These are phyloP conservation scores for Eptatretus burgeri DNA, from an alignment of 2,113 vertebrate species.

Conservation along the genomic window DNA sequence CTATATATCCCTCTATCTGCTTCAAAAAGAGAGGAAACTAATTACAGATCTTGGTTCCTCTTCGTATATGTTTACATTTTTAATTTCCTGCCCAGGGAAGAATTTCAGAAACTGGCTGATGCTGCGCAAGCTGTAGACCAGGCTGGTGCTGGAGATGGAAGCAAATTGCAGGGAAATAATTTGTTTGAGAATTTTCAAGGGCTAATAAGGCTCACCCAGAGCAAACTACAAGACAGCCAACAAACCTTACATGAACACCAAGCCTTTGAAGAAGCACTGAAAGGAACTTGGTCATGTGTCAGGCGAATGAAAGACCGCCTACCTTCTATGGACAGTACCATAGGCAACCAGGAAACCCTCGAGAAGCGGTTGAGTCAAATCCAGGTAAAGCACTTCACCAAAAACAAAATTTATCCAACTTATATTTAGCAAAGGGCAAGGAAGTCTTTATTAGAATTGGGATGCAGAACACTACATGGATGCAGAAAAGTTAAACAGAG, in stretches of 20 bases:
- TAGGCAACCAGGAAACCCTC: conserved; percentile 37
- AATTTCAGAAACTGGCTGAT: conserved; percentile 43
- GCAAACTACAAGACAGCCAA: too few relatives aligned
- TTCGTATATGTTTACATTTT: conserved; percentile 7
- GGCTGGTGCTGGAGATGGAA: conserved; percentile 28
- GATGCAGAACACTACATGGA: too few relatives aligned
- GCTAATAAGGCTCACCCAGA: too few relatives aligned
- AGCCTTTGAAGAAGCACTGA: conserved; percentile 43
- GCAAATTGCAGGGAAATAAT: conserved; percentile 16
- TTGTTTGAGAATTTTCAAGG: too few relatives aligned
- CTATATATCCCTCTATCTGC: too few relatives aligned
- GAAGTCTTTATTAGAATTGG: too few relatives aligned
- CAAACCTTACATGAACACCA: conserved; percentile 39
- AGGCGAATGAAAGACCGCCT: conserved; percentile 40
- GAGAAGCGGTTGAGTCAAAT: conserved; percentile 37
- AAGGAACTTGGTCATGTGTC: conserved; percentile 46
- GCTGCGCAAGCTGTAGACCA: conserved; percentile 40
- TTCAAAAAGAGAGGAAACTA: too few relatives aligned
- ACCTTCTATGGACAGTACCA: conserved; percentile 31
- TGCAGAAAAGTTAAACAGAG: too few relatives aligned
- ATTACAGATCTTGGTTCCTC: too few relatives aligned
- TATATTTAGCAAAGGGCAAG: too few relatives aligned
- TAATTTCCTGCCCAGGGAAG: conserved; percentile 25
- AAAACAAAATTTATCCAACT: too few relatives aligned
- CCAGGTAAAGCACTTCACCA: conserved; percentile 25